Percentiles rank a stretch among this genome's conserved stretches.
Conservation (phyloP, 2,113 vertebrate genomes). For the Pteropus alecto region DNA sequence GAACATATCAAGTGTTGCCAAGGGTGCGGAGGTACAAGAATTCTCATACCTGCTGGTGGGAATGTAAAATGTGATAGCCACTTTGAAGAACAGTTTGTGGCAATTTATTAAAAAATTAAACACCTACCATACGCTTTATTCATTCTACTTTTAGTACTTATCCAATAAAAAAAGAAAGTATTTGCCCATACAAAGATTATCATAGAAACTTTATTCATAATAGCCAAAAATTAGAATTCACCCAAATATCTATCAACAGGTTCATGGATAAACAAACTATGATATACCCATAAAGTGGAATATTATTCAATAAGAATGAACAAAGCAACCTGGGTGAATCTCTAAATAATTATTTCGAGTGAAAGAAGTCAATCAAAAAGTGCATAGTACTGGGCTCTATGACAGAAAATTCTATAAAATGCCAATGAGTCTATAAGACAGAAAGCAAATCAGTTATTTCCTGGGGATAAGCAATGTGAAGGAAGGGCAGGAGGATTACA, state of each 20-base stretch:
- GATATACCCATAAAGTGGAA: background rate
- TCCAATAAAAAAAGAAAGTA: background rate
- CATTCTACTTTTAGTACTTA: background rate
- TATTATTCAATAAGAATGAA: background rate
- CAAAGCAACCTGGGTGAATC: background rate
- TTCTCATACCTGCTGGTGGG: background rate
- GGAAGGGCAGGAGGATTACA: background rate
- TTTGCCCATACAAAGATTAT: background rate
- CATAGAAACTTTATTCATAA: background rate
- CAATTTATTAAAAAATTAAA: constrained; percentile 9
- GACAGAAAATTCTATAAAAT: background rate
- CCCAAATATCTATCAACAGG: background rate
- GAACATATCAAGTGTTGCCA: background rate
- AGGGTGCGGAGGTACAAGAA: background rate
- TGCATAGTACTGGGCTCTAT: background rate
- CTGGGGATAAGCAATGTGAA: background rate
- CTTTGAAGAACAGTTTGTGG: background rate
- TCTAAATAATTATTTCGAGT: background rate
- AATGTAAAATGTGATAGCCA: background rate
- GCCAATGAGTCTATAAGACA: background rate
- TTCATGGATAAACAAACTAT: background rate
- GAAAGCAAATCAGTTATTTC: background rate
- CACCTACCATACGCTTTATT: background rate
- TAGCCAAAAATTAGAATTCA: background rate
- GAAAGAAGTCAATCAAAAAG: background rate